Conservation (phyloP, 2,888 invertebrate genomes). For the Nephrotoma guestfalica region DNA sequence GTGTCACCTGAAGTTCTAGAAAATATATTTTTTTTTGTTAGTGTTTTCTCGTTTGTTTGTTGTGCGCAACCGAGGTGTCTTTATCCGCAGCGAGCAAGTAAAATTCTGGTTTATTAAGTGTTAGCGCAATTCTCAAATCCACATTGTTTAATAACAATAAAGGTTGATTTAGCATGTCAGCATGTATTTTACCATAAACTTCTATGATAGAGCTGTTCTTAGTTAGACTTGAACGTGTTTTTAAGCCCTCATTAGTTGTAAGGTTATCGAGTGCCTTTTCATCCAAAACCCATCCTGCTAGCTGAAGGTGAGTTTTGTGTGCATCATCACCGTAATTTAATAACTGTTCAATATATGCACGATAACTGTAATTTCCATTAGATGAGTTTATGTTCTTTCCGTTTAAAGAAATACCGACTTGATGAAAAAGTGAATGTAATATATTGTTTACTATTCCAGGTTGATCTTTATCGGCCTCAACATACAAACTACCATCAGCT, state of each 20-base stretch:
- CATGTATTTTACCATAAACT: conserved; percentile 5
- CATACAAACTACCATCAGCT: no score
- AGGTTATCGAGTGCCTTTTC: neutral
- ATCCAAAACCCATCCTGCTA: neutral
- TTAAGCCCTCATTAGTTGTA: neutral
- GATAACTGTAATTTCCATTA: no score
- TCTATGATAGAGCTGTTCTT: neutral
- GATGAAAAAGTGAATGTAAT: no score
- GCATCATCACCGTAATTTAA: neutral
- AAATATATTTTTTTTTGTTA: no score
- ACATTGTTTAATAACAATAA: conserved; percentile 6
- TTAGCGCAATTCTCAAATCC: neutral
- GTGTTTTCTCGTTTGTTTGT: no score
- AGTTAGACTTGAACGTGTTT: neutral
- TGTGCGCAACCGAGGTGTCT: neutral
- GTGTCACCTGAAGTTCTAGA: no score
- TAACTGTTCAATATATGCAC: neutral
- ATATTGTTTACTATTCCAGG: no score
- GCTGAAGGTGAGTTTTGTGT: conserved; percentile 4
- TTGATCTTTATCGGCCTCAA: no score
- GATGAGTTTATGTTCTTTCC: no score
- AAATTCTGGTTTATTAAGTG: conserved; percentile 2
- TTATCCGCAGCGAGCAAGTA: neutral
- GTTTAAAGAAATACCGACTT: no score
- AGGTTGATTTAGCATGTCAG: conserved; percentile 7